phyloP scores from a whole-genome alignment of 2,888 invertebrate genomes.

The Platycheirus albimanus region DNA sequence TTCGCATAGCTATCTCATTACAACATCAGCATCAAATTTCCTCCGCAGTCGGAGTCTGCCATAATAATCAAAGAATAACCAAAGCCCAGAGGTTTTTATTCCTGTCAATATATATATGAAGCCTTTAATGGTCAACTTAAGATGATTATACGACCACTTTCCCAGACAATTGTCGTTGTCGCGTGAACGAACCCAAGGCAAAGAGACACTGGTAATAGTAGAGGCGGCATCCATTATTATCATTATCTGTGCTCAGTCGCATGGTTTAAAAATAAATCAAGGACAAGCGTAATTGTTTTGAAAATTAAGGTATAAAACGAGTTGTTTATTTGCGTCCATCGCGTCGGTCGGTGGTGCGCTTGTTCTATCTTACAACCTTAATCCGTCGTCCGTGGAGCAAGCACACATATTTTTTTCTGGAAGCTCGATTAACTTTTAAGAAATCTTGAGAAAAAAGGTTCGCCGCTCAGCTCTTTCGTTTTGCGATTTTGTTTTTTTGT shows the following conservation, averaged over 20 bases:
- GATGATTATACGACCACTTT: slow-evolving; percentile 26
- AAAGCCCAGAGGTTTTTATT: slow-evolving; percentile 35
- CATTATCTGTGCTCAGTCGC: slow-evolving; percentile 33
- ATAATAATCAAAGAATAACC: not conserved
- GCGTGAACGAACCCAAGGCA: slow-evolving; percentile 29
- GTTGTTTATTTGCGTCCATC: slow-evolving; percentile 37
- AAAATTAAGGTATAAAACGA: slow-evolving; percentile 65
- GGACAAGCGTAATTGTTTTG: slow-evolving; percentile 69
- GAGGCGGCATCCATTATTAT: slow-evolving; percentile 47
- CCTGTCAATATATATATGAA: not conserved
- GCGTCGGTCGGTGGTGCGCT: slow-evolving; percentile 9
- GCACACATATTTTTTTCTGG: slow-evolving; percentile 1
- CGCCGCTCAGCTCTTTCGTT: slow-evolving; percentile 50
- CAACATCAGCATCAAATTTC: slow-evolving; percentile 48
- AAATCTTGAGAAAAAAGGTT: slow-evolving; percentile 35
- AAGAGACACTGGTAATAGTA: too few relatives aligned
- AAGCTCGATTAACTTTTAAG: not conserved
- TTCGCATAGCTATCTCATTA: slow-evolving; percentile 61
- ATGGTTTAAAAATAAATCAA: slow-evolving; percentile 71
- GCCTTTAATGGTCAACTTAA: slow-evolving; percentile 32
- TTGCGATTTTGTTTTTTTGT: slow-evolving; percentile 37
- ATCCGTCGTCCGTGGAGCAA: slow-evolving; percentile 20
- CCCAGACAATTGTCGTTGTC: slow-evolving; percentile 58
- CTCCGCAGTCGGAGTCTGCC: not conserved
- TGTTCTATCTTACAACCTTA: slow-evolving; percentile 32